Evolutionary conservation across 2,113 vertebrate species (phyloP), one percentile per base, ranked within the genome.

Genomic region (Hymenochirus boettgeri): DNA sequence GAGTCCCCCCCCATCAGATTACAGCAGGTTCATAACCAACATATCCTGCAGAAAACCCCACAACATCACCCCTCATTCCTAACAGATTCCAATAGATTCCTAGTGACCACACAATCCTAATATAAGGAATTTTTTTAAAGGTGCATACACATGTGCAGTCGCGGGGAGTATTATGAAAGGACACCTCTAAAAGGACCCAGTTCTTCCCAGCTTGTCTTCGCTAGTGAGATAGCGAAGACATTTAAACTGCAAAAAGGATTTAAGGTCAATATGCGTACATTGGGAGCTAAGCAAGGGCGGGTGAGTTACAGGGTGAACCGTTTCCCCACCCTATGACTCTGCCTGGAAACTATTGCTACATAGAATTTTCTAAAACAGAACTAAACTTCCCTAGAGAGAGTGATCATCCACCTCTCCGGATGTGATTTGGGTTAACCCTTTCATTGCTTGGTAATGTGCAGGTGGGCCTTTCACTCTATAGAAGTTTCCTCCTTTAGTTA

Each of bases 241-340:
- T n/a, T n/a, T n/a, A n/a, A 13, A 35, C 3, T 31, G 29, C 29
- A 31, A 31, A 4, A 10, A 5, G 12, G 22, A 53, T 31, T 23
- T 27, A 27, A 66, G 65, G 65, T 69, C 65, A 69, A 29, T 23
- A 10, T 23, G 37, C 24, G 65, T 53, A 60, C 57, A 60, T 69
- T 39, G 52, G 57, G 42, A 35, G 53, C 56, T 33, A 42, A 35
- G 45, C 56, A 47, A 69, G 53, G 65, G 65, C 56, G 47, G 53
- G 63, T 31, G 24, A 60, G 55, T 52, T 23, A 69, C 33, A 33
- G 65, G 47, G 22, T 60, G 18, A 60, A 50, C n/a, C 52, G 31
- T 50, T 59, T 66, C 65, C 65, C 56, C 65, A 69, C 65, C 65
- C 65, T 60, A 69, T 69, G 65, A 69, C 65, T 69, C 56, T 60